Percentiles rank a stretch among this genome's conserved stretches.
These are phyloP conservation scores for Drosophila littoralis DNA, from an alignment of 1,140 invertebrate species.

Conservation along the genomic window DNA sequence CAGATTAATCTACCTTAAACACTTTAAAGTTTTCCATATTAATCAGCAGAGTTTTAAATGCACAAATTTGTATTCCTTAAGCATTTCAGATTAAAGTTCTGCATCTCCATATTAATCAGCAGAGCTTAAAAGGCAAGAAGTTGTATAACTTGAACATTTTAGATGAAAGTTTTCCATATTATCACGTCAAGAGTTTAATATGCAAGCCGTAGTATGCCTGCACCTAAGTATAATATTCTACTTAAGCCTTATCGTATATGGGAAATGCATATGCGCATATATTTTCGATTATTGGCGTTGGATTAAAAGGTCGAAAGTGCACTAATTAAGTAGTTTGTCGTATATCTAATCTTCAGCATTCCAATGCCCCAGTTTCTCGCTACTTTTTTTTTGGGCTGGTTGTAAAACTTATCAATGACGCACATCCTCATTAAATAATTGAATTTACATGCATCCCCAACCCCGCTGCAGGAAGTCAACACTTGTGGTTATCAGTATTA, in stretches of 20 bases:
- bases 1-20: no score
- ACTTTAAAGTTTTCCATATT: no score
- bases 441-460: background rate
- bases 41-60: background rate
- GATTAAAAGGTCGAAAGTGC: background rate
- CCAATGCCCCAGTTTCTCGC: background rate
- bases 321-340: slow-evolving; percentile 1
- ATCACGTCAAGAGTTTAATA: background rate
- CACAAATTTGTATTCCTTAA: background rate
- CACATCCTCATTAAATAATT: slow-evolving; percentile 12
- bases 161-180: no score
- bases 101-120: no score
- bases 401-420: slow-evolving; percentile 20
- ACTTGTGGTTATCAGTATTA: slow-evolving; percentile 27
- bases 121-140: background rate
- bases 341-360: slow-evolving; percentile 14
- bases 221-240: background rate
- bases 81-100: no score
- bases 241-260: background rate
- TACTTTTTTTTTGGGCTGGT: background rate
- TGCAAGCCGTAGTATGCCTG: background rate
- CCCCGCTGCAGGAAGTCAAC: slow-evolving; percentile 15
- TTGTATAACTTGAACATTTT: background rate
- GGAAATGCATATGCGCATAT: background rate
- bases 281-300: background rate